phyloP scores from a whole-genome alignment of 2,797 vertebrate species.

The Halcyon badia region DNA sequence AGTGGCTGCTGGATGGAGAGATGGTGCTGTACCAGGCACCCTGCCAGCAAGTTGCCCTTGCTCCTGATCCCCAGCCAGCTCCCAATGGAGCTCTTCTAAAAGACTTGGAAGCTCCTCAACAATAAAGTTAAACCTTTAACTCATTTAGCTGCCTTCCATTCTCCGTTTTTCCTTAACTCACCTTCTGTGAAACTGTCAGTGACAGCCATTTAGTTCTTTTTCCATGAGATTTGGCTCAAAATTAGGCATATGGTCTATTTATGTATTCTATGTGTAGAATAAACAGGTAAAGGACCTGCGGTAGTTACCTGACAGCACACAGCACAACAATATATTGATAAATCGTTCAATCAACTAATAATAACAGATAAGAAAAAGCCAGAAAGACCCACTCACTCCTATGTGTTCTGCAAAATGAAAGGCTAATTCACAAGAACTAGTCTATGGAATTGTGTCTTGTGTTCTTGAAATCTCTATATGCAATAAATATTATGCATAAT shows the following conservation, averaged over 20 bases:
- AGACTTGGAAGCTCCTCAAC: not conserved
- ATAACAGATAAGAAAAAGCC: not conserved
- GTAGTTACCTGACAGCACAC: not conserved
- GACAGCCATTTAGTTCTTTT: not conserved
- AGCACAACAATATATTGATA: not conserved
- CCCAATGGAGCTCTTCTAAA: not conserved
- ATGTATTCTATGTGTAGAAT: not conserved
- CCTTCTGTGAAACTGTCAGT: not conserved
- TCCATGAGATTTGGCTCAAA: not conserved
- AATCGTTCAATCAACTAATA: not conserved
- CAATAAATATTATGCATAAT: constrained; percentile 16
- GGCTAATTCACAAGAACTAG: not conserved
- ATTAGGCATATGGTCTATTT: not conserved
- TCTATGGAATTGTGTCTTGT: not conserved
- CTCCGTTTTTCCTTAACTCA: not conserved
- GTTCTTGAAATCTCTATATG: constrained; percentile 7
- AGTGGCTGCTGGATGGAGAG: not conserved
- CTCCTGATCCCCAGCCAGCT: not conserved
- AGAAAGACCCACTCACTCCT: not conserved
- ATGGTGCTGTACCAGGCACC: not conserved
- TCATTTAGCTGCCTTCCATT: not conserved
- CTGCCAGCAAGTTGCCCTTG: not conserved
- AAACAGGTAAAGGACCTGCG: not conserved
- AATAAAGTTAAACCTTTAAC: not conserved
- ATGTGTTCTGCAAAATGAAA: not conserved